A percentile compares a stretch with the other conserved stretches of the same genome.
These are phyloP conservation scores for Caerostris extrusa DNA, from an alignment of 1,140 invertebrate species.

Conservation along the genomic window DNA sequence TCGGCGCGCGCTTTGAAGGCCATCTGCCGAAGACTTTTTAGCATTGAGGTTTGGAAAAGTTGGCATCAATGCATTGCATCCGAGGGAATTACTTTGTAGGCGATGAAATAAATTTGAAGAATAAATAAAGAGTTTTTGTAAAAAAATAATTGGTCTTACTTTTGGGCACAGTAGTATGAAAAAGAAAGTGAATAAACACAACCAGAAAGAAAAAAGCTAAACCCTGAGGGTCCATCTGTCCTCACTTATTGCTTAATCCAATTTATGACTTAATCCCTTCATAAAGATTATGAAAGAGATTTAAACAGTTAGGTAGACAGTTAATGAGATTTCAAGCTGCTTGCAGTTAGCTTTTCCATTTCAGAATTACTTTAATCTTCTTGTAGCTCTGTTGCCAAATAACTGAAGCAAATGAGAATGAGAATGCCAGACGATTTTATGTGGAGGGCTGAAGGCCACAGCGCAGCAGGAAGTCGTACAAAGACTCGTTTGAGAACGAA, in stretches of 20 bases:
- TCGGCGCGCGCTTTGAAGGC: no score
- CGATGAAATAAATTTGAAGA: no score
- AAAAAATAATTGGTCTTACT: no score
- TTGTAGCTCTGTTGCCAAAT: not conserved
- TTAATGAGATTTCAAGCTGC: not conserved
- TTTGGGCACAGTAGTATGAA: no score
- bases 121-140: no score
- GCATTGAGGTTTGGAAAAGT: no score
- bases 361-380: not conserved
- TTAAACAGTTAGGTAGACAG: not conserved
- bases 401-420: not conserved
- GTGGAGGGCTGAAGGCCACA: not conserved
- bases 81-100: no score
- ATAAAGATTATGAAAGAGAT: not conserved
- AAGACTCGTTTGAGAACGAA: not conserved
- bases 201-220: not conserved
- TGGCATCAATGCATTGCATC: no score
- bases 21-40: no score
- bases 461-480: not conserved
- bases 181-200: no score
- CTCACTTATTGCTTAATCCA: not conserved
- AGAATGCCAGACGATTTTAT: not conserved
- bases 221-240: not conserved
- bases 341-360: not conserved
- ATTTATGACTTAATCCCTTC: conserved; percentile 23